Base-by-base conservation (phyloP, 23 tunicate species). In the Halocynthia aurantium region DNA sequence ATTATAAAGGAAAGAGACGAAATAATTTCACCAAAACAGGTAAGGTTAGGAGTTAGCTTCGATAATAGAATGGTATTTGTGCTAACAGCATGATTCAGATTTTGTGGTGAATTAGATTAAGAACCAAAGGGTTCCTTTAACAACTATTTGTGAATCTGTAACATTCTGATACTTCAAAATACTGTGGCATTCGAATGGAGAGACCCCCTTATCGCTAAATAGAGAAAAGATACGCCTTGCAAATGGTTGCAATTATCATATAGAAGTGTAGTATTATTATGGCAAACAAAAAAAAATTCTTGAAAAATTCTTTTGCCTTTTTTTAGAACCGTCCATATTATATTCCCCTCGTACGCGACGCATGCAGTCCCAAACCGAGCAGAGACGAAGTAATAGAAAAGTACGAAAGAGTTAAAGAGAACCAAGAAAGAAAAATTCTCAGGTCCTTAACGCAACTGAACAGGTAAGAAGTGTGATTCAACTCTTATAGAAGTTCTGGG, bases 401-500 rank as follows among this genome's bases (percentile, higher is more conserved):
- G 64, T 89, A 71, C 79, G 88, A 89, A 22, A 83, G 73, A n/a
- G 85, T 60, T 67, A 76, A 80, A 52, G 84, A 80, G 5, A 80
- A 22, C 13, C 89, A 89, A 67, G 83, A 79, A 67, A 65, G 64
- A 68, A 80, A 80, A 18, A 81, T 76, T 58, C 78, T 83, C 50
- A 89, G 84, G 67, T 78, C 65, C 52, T 85, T 89, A 84, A 86
- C 88, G 10, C 83, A 71, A 12, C 85, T 89, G 22, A 82, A 89
- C 85, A 22, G 85, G 78, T 74, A 74, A 56, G 61, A 11, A 58
- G 15, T 58, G 63, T n/a, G 15, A 15, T 58, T 31, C 44, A 31
- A 31, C 44, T 31, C 44, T 31, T 31, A 31, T 60, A 4, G 64
- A 4, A 60, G 2, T 60, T 60, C 2, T 31, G 44, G 44, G 4